These are phyloP conservation scores for Promerops cafer DNA, from an alignment of 2,113 vertebrate genomes.

Conservation along the genomic window DNA sequence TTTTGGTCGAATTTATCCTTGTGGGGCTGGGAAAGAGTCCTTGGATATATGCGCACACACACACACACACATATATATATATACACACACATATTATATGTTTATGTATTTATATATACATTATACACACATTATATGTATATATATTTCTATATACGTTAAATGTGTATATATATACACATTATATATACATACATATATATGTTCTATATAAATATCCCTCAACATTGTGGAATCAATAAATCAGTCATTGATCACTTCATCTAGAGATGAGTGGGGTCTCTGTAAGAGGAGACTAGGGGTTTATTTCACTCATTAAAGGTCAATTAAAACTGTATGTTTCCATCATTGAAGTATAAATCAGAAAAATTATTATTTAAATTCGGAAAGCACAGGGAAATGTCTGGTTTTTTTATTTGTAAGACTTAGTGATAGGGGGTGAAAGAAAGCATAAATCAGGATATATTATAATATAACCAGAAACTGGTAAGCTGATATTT, in stretches of 20 bases:
- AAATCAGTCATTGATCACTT: background rate
- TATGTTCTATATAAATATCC: background rate
- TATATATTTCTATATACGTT: background rate
- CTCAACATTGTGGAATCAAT: background rate
- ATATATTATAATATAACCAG: background rate
- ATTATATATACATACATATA: no score
- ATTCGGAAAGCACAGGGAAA: background rate
- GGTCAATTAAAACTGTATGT: background rate
- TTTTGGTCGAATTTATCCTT: background rate
- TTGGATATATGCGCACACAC: background rate
- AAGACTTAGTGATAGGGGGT: background rate
- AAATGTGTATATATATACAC: fast-evolving
- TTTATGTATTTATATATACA: background rate
- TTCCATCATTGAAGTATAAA: background rate
- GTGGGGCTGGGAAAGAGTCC: background rate
- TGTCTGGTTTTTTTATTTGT: no score
- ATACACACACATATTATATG: no score
- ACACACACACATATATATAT: no score
- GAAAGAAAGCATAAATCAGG: background rate
- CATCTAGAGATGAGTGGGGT: background rate
- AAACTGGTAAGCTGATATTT: background rate
- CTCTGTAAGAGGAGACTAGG: background rate
- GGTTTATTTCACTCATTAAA: background rate
- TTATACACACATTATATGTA: background rate
- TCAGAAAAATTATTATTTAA: background rate